These are phyloP conservation scores for Lasius fuliginosus DNA, from an alignment of 2,888 invertebrate genomes.

Conservation along the genomic window DNA sequence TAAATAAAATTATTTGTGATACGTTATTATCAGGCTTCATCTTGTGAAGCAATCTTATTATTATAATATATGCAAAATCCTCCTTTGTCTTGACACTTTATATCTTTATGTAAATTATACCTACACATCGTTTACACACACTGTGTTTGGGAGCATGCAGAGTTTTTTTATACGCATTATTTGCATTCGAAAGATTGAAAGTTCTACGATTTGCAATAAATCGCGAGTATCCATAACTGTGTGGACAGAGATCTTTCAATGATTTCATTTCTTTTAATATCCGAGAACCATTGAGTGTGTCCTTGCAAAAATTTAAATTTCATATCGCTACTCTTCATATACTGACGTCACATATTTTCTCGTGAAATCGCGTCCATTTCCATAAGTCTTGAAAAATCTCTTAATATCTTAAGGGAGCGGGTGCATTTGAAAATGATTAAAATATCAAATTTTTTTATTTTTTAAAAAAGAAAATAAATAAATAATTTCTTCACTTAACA, in stretches of 20 bases:
- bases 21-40: background rate
- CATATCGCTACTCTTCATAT: background rate
- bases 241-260: background rate
- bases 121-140: background rate
- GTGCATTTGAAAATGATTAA: background rate
- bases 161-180: background rate
- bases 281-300: background rate
- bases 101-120: background rate
- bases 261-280: background rate
- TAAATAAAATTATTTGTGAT: background rate
- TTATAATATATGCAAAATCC: background rate
- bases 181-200: background rate
- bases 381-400: background rate
- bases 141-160: background rate
- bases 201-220: background rate
- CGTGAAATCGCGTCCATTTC: background rate
- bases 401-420: background rate
- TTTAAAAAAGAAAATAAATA: background rate
- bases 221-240: background rate
- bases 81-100: background rate
- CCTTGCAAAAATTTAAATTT: constrained; percentile 8
- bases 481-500: background rate
- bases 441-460: background rate
- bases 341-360: background rate
- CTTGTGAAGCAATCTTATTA: background rate